Base-by-base conservation (phyloP, 2,113 vertebrate species). In the Caretta caretta region DNA sequence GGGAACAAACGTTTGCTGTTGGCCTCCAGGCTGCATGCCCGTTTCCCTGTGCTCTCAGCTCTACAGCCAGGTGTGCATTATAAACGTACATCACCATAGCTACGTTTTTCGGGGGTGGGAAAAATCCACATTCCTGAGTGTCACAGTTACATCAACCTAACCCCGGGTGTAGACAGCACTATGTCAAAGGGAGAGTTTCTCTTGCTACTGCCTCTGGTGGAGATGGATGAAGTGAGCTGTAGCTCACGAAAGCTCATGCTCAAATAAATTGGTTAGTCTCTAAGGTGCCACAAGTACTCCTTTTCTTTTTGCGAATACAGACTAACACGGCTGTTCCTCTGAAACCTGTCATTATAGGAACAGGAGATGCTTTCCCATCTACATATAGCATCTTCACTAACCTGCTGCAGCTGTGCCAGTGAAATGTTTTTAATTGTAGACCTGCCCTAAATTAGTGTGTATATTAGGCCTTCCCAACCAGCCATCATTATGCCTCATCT, bases 41-140 rank as follows among this genome's bases (percentile, higher is more conserved):
- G 2, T 7, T 17, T n/a, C 16, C 1, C 1, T n/a, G 4, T 69
- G 62, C 17, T n/a, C 62, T 35, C 35, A n/a, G 5, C 65, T 19
- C 65, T 10, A 3, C 8, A 35, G 31, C 35, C 17, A 20, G 35
- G 65, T n/a, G 65, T 69, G 2, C 35, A 1, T n/a, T n/a, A 14
- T 9, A 69, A 38, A n/a, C 17, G 7, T 69, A 4, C 35, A n/a
- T 19, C 35, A 2, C 6, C 2, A 10, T 4, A n/a, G 10, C 35
- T n/a, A 9, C 17, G 8, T 20, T 17, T 16, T n/a, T n/a, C 6
- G 4, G 35, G 65, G 31, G 17, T 20, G 17, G 19, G 62, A 17
- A 9, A 69, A 20, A 69, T 69, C 65, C 65, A 8, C 65, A 9
- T 19, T 7, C 29, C 59, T 7, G 17, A n/a, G 17, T 8, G 12